Evolutionary conservation across 2,888 invertebrate genomes (phyloP).

Genomic region (Eremobia ochroleuca): DNA sequence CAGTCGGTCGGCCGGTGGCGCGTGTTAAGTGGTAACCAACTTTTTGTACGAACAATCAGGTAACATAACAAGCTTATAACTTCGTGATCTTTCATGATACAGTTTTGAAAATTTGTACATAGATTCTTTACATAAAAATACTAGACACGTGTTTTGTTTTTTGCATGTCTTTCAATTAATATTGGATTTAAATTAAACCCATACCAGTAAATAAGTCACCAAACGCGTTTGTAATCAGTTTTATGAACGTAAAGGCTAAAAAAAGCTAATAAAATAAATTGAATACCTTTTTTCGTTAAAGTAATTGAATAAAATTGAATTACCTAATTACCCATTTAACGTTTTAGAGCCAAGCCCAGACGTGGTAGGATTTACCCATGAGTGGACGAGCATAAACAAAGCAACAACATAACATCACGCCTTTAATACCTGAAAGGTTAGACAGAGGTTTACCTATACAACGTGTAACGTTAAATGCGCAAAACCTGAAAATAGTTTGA

Average conservation of each 20-base stretch:
- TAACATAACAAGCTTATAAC: too few species aligned
- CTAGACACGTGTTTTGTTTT: too few species aligned
- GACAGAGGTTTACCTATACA: neutral
- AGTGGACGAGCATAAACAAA: neutral
- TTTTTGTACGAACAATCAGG: too few species aligned
- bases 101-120: too few species aligned
- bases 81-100: too few species aligned
- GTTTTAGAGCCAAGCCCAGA: slow-evolving; percentile 7
- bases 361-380: slow-evolving; percentile 7
- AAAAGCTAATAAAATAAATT: slow-evolving; percentile 13
- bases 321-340: slow-evolving; percentile 13
- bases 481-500: too few species aligned
- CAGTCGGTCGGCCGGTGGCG: too few species aligned
- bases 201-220: too few species aligned
- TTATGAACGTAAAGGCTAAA: neutral
- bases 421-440: fast-evolving
- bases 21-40: too few species aligned
- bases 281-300: neutral
- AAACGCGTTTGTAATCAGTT: slow-evolving; percentile 13
- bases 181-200: neutral
- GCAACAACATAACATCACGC: neutral
- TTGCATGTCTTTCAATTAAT: neutral
- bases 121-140: too few species aligned
- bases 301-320: slow-evolving; percentile 17
- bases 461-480: too few species aligned